Base-by-base conservation (phyloP, 2,888 invertebrate genomes). In the Steinernema carpocapsae region DNA sequence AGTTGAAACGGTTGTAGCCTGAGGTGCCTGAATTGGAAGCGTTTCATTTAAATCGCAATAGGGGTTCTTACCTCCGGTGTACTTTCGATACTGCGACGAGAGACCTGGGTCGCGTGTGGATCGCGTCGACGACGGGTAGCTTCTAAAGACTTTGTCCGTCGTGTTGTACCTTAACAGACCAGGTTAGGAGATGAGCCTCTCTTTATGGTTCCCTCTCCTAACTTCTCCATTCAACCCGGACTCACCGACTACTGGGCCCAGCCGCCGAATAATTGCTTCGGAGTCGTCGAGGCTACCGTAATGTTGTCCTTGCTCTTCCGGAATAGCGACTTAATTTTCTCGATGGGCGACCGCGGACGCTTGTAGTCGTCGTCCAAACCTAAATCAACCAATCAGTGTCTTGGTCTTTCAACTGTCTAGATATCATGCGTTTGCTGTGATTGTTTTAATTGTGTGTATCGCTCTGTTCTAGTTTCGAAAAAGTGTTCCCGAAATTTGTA, bases 241-340 rank as follows among this genome's bases (percentile, higher is more conserved):
- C 37, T n/a, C 29, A 64, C 64, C 64, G 64, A n/a, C 64, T 64
- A 26, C 64, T 64, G 1, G 64, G 4, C 10, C 64, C 64, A 64
- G 64, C 64, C 17, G 64, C 24, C 14, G 64, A 64, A 37, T 64
- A 64, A 17, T 32, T 29, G 72, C 52, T 45, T 77, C 29, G n/a
- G 75, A 37, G 19, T 78, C 78, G 29, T 29, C 6, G 17, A 12
- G 4, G 75, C 70, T 26, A 56, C 59, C 1, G 46, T 76, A 37
- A 74, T 64, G 56, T 73, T 76, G 71, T 76, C 76, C 70, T 76
- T 76, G 17, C 48, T 71, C 72, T 78, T 78, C 26, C 84, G 71
- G 77, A 86, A 86, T 43, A 86, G 73, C 22, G 81, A 82, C 77
- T 87, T 87, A 73, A 87, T 84, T 48, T 85, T 82, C 70, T 87